A percentile compares a stretch with the other conserved stretches of the same genome.
phyloP scores from a whole-genome alignment of 1,140 invertebrate species.

The Choristoneura fumiferana region DNA sequence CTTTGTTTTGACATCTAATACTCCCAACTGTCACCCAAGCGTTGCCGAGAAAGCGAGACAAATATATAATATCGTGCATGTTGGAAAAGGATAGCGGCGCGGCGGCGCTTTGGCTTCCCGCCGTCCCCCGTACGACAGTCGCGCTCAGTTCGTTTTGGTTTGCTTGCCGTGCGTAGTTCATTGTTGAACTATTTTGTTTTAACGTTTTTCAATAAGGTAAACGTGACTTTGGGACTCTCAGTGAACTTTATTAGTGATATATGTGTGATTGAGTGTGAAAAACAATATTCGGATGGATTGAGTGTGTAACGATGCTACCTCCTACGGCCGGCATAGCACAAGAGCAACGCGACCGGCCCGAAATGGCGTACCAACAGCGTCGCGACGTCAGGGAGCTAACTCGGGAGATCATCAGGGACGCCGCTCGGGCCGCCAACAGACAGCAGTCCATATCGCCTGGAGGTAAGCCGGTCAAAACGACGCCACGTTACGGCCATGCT shows the following conservation, averaged over 20 bases:
- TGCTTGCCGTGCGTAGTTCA: conserved; percentile 46
- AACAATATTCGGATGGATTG: conserved; percentile 63
- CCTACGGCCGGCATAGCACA: conserved; percentile 70
- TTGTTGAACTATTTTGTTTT: conserved; percentile 49
- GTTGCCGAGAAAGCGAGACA: conserved; percentile 44
- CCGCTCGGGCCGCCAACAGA: conserved; percentile 63
- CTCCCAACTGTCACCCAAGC: conserved; percentile 59
- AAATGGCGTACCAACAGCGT: conserved; percentile 70
- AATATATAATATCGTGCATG: conserved; percentile 26
- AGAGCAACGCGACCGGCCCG: conserved; percentile 64
- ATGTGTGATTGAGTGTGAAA: conserved; percentile 39
- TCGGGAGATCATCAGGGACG: conserved; percentile 68
- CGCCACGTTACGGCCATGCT: conserved; percentile 76
- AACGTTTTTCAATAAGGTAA: conserved; percentile 38
- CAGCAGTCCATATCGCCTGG: conserved; percentile 68
- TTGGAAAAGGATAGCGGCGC: conserved; percentile 49
- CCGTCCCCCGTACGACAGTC: conserved; percentile 64
- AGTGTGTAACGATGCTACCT: conserved; percentile 69
- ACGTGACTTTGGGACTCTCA: conserved; percentile 36
- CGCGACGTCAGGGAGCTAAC: conserved; percentile 71
- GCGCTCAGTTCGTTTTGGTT: conserved; percentile 58
- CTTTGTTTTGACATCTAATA: conserved; percentile 72
- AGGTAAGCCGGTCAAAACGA: conserved; percentile 72
- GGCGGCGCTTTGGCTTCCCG: conserved; percentile 73
- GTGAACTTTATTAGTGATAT: conserved; percentile 35